Evolutionary conservation across 2,888 invertebrate species (phyloP), one percentile per base, ranked within the genome.

Genomic region (Campaea margaritaria): DNA sequence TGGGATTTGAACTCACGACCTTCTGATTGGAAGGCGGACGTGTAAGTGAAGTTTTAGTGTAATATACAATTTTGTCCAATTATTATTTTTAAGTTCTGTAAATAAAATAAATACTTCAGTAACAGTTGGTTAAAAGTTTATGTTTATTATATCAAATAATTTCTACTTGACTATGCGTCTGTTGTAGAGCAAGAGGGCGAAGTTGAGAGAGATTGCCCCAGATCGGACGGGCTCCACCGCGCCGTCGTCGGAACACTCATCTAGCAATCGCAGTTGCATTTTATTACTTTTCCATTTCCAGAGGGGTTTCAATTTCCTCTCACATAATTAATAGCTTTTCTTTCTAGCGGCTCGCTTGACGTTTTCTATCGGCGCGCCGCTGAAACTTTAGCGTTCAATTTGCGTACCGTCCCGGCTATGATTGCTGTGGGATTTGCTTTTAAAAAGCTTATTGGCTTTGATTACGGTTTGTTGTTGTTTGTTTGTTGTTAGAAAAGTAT

Each of bases 221-320:
- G 58, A 44, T 60, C 50, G 36, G 3, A 34, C 31, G 31, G 31
- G 5, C 31, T 31, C 9, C 31, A 31, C 41, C 68, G 68, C 57
- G 58, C 68, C 53, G 64, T 62, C 67, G 68, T 65, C 67, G 67
- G 27, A 31, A 68, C 79, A 86, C 87, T 90, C 89, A 86, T 89
- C 90, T 84, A 81, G 85, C 86, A 88, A 89, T 89, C 86, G 86
- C 85, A 89, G 88, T 89, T 88, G 90, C 90, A 91, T 92, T 91
- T 91, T 91, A 91, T 91, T 92, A 91, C 91, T 91, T 90, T 91
- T 90, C 89, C 87, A 92, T 92, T 91, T 91, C 91, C 92, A 85
- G 82, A 86, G 89, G 86, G 91, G 87, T 89, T 91, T 91, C 91
- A 88, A 91, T 92, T 90, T 91, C 91, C 91, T 86, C 86, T 86